Evolutionary conservation across 2,888 invertebrate genomes (phyloP).

Genomic region (Thumatha senex): DNA sequence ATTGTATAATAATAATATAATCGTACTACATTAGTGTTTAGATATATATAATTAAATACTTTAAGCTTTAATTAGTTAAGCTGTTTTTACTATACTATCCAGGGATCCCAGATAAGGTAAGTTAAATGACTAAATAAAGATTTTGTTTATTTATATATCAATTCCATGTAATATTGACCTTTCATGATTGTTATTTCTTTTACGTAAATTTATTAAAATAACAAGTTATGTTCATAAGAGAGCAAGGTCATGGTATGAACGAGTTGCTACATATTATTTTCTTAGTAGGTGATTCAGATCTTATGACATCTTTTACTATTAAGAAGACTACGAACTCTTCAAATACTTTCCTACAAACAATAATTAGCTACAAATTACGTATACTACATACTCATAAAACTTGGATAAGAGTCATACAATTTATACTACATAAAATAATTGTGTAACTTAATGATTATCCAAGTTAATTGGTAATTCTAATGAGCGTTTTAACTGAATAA

Average conservation of each 20-base stretch:
- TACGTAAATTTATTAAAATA: constrained; percentile 24
- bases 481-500: constrained; percentile 5
- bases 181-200: constrained; percentile 5
- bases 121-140: constrained; percentile 14
- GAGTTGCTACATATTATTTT: too few species aligned
- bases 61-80: constrained; percentile 15
- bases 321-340: too few species aligned
- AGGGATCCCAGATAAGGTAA: constrained; percentile 22
- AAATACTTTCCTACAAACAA: too few species aligned
- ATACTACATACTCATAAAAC: too few species aligned
- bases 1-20: constrained; percentile 31
- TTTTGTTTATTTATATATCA: constrained; percentile 36
- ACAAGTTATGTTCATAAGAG: constrained; percentile 7
- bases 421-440: background rate
- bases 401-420: too few species aligned
- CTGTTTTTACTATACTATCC: constrained; percentile 20
- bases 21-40: constrained; percentile 21
- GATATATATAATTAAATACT: constrained; percentile 22
- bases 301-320: too few species aligned
- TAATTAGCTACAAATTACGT: too few species aligned
- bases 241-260: constrained; percentile 13
- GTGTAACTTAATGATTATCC: constrained; percentile 7
- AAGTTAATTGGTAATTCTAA: constrained; percentile 27
- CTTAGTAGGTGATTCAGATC: too few species aligned
- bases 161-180: constrained; percentile 8